Conservation (phyloP, 2,797 vertebrate species). For the Melanotaenia parkinsoni region DNA sequence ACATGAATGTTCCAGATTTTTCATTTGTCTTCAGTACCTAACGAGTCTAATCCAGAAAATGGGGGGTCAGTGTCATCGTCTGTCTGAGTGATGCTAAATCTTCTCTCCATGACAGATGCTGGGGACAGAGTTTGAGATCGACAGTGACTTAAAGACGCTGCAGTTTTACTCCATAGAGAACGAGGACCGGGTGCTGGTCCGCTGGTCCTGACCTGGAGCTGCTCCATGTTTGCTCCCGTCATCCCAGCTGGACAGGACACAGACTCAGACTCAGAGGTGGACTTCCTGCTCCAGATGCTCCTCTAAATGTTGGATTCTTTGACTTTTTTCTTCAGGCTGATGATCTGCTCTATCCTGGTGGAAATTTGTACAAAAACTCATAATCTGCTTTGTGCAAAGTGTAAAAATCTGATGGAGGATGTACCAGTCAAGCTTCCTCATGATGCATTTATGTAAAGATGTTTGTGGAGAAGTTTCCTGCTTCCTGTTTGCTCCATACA, state of each 20-base stretch:
- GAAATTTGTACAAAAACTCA: not conserved
- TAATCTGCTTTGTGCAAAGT: too few relatives aligned
- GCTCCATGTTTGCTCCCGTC: too few relatives aligned
- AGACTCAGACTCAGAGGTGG: slow-evolving; percentile 2
- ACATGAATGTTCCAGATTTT: too few relatives aligned
- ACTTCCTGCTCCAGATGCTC: not conserved
- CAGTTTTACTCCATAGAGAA: slow-evolving; percentile 92
- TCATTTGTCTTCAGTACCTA: too few relatives aligned
- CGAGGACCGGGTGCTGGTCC: slow-evolving; percentile 90
- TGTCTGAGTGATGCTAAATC: not conserved
- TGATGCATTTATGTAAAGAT: not conserved
- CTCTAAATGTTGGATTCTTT: too few relatives aligned
- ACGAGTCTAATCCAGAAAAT: too few relatives aligned
- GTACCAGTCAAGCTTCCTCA: not conserved
- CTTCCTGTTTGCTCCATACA: too few relatives aligned
- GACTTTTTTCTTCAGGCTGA: too few relatives aligned
- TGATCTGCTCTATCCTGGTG: not conserved
- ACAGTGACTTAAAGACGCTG: slow-evolving; percentile 90
- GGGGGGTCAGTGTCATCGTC: too few relatives aligned
- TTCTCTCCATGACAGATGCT: slow-evolving; percentile 77
- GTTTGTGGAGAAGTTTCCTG: too few relatives aligned
- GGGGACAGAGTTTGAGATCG: slow-evolving; percentile 89
- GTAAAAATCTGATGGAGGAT: too few relatives aligned
- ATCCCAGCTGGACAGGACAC: not conserved
- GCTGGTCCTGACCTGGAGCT: slow-evolving; percentile 84